Percentiles rank a stretch among this genome's conserved stretches.
phyloP scores from a whole-genome alignment of 1,140 invertebrate species.

The Dendroctonus ponderosae region DNA sequence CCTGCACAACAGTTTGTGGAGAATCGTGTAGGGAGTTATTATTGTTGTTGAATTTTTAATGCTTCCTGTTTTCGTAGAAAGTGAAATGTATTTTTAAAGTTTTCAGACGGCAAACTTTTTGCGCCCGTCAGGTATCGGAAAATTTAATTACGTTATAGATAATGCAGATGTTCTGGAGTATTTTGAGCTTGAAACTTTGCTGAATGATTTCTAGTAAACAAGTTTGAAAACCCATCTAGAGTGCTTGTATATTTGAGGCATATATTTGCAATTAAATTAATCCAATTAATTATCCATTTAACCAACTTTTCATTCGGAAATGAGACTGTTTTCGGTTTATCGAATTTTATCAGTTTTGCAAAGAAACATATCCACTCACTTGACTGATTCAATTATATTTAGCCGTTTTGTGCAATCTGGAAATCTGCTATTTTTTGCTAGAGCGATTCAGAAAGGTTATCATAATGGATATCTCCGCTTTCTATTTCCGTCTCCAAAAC shows the following conservation, averaged over 20 bases:
- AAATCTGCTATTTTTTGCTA: too few species aligned
- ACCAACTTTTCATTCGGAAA: neutral
- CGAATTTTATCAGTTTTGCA: neutral
- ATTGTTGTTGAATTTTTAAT: slow-evolving; percentile 12
- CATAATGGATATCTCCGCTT: too few species aligned
- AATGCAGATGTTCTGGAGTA: slow-evolving; percentile 3
- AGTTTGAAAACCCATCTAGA: slow-evolving; percentile 2
- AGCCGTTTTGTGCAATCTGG: too few species aligned
- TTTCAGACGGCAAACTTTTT: slow-evolving; percentile 13
- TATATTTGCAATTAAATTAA: neutral
- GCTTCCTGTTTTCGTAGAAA: slow-evolving; percentile 13
- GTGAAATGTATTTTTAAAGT: slow-evolving; percentile 4
- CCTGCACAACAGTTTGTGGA: too few species aligned
- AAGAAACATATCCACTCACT: neutral
- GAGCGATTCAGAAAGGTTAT: too few species aligned
- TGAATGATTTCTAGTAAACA: neutral
- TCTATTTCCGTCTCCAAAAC: too few species aligned
- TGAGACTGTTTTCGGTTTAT: neutral
- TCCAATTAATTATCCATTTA: neutral
- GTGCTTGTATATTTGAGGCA: too few species aligned
- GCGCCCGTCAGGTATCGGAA: neutral
- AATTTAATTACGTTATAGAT: slow-evolving; percentile 17
- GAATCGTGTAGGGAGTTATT: too few species aligned
- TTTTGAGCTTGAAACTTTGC: neutral
- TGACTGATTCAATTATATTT: too few species aligned